phyloP scores from a whole-genome alignment of 2,113 vertebrate species.

The Odontesthes bonariensis region DNA sequence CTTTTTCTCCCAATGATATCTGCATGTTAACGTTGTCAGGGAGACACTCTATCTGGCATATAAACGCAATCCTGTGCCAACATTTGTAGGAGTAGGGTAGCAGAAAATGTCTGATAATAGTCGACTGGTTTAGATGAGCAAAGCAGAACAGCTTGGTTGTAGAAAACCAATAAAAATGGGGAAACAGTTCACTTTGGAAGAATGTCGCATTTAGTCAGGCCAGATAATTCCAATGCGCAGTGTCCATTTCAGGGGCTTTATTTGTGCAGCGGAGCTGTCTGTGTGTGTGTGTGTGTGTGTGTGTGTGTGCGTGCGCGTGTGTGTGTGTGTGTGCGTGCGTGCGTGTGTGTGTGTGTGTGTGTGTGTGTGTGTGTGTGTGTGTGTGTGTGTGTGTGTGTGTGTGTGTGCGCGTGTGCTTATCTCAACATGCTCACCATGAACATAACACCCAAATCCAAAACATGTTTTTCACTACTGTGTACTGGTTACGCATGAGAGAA shows the following conservation, averaged over 20 bases:
- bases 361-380: not conserved
- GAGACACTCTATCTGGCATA: not conserved
- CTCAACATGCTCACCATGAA: slow-evolving; percentile 36
- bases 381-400: not conserved
- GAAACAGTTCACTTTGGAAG: not conserved
- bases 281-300: not conserved
- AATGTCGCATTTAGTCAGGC: slow-evolving; percentile 10
- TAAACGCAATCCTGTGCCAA: not conserved
- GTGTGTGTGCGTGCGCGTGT: not conserved
- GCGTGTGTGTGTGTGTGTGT: not conserved
- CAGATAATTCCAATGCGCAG: slow-evolving; percentile 7
- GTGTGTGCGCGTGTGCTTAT: slow-evolving; percentile 16
- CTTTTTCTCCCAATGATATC: not conserved
- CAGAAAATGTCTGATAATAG: not conserved
- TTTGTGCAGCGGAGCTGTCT: slow-evolving; percentile 28
- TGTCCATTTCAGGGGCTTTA: slow-evolving; percentile 11
- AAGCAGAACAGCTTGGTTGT: not conserved
- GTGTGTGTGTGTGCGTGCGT: slow-evolving; percentile 1
- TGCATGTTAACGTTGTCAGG: not conserved
- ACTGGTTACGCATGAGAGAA: slow-evolving; percentile 25
- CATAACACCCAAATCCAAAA: slow-evolving; percentile 53
- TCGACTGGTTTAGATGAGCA: not conserved
- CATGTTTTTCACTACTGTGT: slow-evolving; percentile 70
- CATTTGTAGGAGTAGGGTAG: not conserved
- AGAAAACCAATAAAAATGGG: not conserved